phyloP scores from a whole-genome alignment of 2,113 vertebrate genomes.

The Otocyon megalotis region DNA sequence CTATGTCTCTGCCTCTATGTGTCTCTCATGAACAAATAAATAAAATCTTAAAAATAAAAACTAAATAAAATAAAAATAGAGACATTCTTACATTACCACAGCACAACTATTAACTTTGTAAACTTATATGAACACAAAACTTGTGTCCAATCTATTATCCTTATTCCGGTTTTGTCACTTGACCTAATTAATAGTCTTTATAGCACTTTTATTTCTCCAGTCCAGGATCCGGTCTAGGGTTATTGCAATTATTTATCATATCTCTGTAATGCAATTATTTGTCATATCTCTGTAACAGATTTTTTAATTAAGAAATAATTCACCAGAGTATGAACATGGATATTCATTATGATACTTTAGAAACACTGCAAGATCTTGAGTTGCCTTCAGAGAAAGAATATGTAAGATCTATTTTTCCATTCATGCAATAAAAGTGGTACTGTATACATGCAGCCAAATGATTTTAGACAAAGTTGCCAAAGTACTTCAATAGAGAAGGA shows the following conservation, averaged over 20 bases:
- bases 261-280: not conserved
- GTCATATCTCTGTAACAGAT: not conserved
- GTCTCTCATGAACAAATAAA: too few relatives aligned
- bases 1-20: too few relatives aligned
- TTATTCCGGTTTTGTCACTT: not conserved
- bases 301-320: conserved; percentile 39
- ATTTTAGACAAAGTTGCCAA: not conserved
- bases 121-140: not conserved
- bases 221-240: not conserved
- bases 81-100: not conserved
- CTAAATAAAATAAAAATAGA: not conserved
- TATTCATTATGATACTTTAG: not conserved
- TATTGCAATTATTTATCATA: not conserved
- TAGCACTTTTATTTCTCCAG: not conserved
- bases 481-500: not conserved
- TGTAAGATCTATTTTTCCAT: not conserved
- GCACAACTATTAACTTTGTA: not conserved
- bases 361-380: not conserved
- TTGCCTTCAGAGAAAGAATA: not conserved
- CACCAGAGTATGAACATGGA: not conserved
- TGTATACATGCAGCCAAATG: not conserved
- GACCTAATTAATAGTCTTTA: not conserved
- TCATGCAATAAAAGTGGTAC: not conserved
- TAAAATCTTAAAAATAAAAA: too few relatives aligned
- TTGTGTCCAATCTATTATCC: not conserved